Evolutionary conservation across 2,113 vertebrate genomes (phyloP).

Genomic region (Alces alces): DNA sequence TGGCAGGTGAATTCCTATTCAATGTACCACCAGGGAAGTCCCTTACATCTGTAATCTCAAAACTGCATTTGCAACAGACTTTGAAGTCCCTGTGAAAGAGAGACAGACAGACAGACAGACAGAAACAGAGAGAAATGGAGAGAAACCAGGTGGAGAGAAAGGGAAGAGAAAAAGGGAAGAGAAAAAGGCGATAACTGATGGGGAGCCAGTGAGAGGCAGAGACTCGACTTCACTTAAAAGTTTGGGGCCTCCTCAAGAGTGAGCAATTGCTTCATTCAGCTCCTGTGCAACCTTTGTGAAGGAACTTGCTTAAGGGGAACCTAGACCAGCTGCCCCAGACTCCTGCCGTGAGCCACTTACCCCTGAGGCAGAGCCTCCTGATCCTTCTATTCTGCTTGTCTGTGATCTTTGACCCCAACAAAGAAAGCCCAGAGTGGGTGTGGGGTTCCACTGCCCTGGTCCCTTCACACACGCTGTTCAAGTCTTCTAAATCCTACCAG

Average conservation of each 20-base stretch:
- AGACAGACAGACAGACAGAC: fast-evolving
- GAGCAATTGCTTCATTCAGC: neutral
- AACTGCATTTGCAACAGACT: neutral
- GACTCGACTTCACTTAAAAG: neutral
- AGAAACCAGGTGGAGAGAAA: neutral
- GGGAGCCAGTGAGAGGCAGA: neutral
- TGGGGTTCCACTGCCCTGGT: neutral
- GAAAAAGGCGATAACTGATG: neutral
- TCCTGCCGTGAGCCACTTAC: neutral
- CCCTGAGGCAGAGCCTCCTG: neutral
- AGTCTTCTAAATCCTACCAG: neutral
- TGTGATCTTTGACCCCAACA: neutral
- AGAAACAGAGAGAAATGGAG: neutral
- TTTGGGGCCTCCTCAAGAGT: neutral
- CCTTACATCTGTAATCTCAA: neutral
- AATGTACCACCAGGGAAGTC: neutral
- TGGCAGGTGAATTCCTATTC: neutral
- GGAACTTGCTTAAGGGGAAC: neutral
- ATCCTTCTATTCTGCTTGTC: neutral
- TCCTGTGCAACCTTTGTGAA: neutral
- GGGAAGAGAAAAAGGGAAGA: neutral
- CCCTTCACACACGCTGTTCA: neutral
- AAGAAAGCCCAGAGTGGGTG: neutral
- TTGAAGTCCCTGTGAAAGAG: neutral
- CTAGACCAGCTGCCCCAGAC: neutral